Evolutionary conservation across 2,888 invertebrate species (phyloP).

Genomic region (Drepana falcataria): DNA sequence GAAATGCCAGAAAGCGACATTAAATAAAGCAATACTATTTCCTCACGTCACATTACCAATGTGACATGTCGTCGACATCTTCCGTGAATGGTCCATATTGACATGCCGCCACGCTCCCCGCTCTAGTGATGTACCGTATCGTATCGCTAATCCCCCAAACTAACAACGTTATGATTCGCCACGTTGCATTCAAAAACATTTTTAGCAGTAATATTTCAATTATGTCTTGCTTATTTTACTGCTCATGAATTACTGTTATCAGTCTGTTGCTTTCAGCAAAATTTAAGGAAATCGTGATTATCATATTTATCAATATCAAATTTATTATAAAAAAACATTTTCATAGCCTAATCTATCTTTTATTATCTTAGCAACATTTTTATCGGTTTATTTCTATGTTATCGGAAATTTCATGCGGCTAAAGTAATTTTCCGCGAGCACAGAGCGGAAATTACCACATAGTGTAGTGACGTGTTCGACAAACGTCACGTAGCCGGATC

Average conservation of each 20-base stretch:
- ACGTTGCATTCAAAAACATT: too few species aligned
- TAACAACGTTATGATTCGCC: too few species aligned
- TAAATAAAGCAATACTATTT: constrained; percentile 68
- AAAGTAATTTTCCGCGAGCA: constrained; percentile 77
- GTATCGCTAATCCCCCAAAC: background rate
- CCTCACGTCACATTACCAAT: constrained; percentile 50
- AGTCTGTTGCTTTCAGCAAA: too few species aligned
- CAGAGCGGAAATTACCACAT: constrained; percentile 77
- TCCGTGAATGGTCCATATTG: constrained; percentile 15
- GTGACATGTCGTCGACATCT: constrained; percentile 53
- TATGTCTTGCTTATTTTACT: too few species aligned
- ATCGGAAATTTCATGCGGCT: constrained; percentile 75
- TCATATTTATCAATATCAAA: background rate
- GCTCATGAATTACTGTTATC: too few species aligned
- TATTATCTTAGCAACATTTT: constrained; percentile 40
- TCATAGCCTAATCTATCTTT: constrained; percentile 17
- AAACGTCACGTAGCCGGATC: constrained; percentile 77
- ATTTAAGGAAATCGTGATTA: too few species aligned
- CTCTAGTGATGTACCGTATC: background rate
- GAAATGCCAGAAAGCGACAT: constrained; percentile 38
- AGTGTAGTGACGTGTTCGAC: constrained; percentile 78
- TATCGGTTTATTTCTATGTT: constrained; percentile 61
- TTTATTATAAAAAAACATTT: constrained; percentile 24
- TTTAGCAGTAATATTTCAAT: too few species aligned
- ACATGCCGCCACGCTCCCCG: constrained; percentile 18